These are phyloP conservation scores for Hippocampus comes DNA, from an alignment of 2,113 vertebrate species.

Conservation along the genomic window DNA sequence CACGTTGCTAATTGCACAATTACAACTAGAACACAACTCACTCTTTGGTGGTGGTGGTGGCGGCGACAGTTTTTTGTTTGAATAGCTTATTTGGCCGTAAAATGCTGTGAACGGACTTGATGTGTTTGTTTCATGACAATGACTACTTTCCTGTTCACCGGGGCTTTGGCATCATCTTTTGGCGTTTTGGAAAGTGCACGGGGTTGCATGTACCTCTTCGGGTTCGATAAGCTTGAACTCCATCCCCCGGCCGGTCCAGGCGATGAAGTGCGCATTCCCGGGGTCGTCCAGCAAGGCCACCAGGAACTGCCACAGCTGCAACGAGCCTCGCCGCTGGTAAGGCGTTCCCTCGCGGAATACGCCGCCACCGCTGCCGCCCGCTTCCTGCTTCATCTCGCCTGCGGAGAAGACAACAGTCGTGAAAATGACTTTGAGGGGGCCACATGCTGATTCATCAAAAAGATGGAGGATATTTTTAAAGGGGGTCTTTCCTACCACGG, in stretches of 20 bases:
- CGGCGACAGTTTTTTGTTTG: neutral
- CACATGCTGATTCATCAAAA: neutral
- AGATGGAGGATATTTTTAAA: too few relatives aligned
- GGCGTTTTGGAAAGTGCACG: too few relatives aligned
- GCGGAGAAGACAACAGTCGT: neutral
- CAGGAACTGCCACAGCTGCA: slow-evolving; percentile 98
- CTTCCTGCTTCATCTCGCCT: slow-evolving; percentile 93
- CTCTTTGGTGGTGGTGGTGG: too few relatives aligned
- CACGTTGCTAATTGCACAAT: neutral
- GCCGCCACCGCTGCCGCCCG: slow-evolving; percentile 47
- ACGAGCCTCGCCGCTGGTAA: slow-evolving; percentile 91
- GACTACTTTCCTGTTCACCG: neutral
- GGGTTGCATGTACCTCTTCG: slow-evolving; percentile 80
- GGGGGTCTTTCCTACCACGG: too few relatives aligned
- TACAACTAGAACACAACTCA: neutral
- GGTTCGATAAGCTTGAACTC: slow-evolving; percentile 99
- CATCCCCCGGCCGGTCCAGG: slow-evolving; percentile 98
- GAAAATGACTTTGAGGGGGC: neutral
- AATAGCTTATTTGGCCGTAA: neutral
- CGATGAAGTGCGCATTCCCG: slow-evolving; percentile 90
- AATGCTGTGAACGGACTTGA: neutral
- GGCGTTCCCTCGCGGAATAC: slow-evolving; percentile 84
- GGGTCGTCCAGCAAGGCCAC: slow-evolving; percentile 93
- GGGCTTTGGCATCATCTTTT: neutral
- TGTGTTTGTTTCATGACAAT: neutral